Percentiles rank a stretch among this genome's conserved stretches.
phyloP scores from a whole-genome alignment of 2,113 vertebrate species.

The Brachyistius frenatus region DNA sequence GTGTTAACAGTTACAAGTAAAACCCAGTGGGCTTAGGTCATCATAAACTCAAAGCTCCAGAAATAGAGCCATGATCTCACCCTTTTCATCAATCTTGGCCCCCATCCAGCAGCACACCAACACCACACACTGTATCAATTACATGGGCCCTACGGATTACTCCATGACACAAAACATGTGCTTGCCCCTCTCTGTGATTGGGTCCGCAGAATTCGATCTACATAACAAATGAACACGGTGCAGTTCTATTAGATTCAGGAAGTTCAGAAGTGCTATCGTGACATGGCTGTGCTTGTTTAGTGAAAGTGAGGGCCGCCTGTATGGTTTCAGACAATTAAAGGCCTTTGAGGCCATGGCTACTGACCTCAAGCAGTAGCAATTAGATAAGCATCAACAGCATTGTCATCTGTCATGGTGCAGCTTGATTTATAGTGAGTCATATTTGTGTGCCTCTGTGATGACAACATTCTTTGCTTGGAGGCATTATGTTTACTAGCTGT shows the following conservation, averaged over 20 bases:
- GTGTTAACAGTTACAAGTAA: constrained; percentile 23
- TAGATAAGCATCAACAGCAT: constrained; percentile 6
- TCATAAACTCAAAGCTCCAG: constrained; percentile 45
- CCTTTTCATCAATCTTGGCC: constrained; percentile 65
- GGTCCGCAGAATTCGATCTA: constrained; percentile 24
- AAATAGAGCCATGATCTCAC: constrained; percentile 73
- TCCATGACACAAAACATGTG: constrained; percentile 73
- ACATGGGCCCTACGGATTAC: constrained; percentile 64
- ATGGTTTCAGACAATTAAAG: constrained; percentile 5
- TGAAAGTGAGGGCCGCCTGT: constrained; percentile 19
- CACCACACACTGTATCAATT: constrained; percentile 74
- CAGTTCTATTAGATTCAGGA: constrained; percentile 12
- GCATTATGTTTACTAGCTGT: too few species aligned
- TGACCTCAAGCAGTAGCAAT: constrained; percentile 10
- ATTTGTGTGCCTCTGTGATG: not conserved
- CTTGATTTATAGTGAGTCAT: not conserved
- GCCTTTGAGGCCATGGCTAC: not conserved
- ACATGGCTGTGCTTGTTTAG: constrained; percentile 14
- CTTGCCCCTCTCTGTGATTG: constrained; percentile 48
- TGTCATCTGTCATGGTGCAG: not conserved
- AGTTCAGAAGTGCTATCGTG: constrained; percentile 7
- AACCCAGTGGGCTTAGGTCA: constrained; percentile 41
- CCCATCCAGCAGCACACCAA: constrained; percentile 50
- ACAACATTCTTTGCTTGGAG: not conserved
- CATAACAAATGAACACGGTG: constrained; percentile 2